A percentile compares a stretch with the other conserved stretches of the same genome.
Evolutionary conservation across 2,888 invertebrate genomes (phyloP).

Genomic region (Leucania comma): DNA sequence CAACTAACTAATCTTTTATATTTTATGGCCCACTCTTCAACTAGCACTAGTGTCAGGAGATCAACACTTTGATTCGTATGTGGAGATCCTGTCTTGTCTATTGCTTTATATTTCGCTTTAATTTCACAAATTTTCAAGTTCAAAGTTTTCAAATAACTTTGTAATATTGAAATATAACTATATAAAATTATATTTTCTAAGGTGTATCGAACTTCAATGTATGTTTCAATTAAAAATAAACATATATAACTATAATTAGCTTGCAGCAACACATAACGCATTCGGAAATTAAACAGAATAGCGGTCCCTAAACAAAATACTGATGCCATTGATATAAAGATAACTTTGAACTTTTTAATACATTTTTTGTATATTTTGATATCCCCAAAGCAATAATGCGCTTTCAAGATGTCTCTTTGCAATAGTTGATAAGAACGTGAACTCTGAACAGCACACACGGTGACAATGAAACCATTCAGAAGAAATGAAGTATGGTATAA

Average conservation of each 20-base stretch:
- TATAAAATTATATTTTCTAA: slow-evolving; percentile 2
- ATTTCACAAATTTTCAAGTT: background rate
- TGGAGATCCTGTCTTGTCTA: background rate
- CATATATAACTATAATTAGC: background rate
- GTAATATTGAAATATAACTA: slow-evolving; percentile 12
- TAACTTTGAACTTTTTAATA: slow-evolving; percentile 1
- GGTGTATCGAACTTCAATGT: background rate
- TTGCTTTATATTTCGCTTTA: background rate
- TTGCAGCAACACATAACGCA: background rate
- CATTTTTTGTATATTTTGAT: background rate
- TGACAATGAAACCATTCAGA: background rate
- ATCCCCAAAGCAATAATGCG: background rate
- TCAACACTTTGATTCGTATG: background rate
- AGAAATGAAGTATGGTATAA: background rate
- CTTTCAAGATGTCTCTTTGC: background rate
- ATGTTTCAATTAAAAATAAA: background rate
- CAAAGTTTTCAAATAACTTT: slow-evolving; percentile 3
- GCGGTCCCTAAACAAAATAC: background rate
- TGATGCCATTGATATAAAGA: background rate
- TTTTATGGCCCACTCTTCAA: slow-evolving; percentile 8
- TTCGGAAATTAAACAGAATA: background rate
- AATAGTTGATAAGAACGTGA: slow-evolving; percentile 11
- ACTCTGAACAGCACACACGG: background rate
- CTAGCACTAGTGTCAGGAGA: background rate
- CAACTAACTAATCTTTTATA: slow-evolving; percentile 31